Base-by-base conservation (phyloP, 2,113 vertebrate genomes). In the Pachycephala philippinensis region DNA sequence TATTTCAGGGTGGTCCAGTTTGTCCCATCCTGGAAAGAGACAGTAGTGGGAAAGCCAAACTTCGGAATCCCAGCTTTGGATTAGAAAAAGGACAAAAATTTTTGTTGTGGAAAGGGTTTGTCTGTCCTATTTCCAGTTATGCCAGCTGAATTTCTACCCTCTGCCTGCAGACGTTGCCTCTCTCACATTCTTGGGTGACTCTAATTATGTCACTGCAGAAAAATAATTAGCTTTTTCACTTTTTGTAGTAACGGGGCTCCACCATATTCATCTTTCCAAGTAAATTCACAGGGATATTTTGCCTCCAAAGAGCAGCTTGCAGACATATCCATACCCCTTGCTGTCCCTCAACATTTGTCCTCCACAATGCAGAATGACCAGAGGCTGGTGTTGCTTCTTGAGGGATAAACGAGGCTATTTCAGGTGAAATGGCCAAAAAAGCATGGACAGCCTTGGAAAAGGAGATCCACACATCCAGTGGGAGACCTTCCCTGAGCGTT, bases 21-120 rank as follows among this genome's bases (percentile, higher is more conserved):
- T 64, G 45, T 69, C 28, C 49, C 59, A 40, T 54, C 53, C 54
- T 2, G 5, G 44, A 42, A 45, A 53, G 12, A 24, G 8, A 9
- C 11, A n/a, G 42, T 0, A 42, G 5, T 2, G 8, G n/a, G 71
- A 86, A 75, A 82, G 12, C 15, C 52, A 64, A 82, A 84, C 12
- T 28, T 78, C 13, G 33, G 49, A 76, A 72, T 52, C 9, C 7
- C 33, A 50, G 11, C 0, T 83, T 76, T 57, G 63, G 40, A 28
- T 85, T 30, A 56, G n/a, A 76, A 85, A 87, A 90, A 56, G 0
- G 0, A 23, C 0, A 0, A 13, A 2, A 4, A 1, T 44, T 52
- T 83, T 83, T 28, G 7, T 4, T 52, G 44, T 28, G 30, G 12
- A 76, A 69, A 52, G 22, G 9, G 3, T 42, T 84, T 49, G 0